These are phyloP conservation scores for Caenorhabditis plicata DNA, from an alignment of 2,888 invertebrate species.

Conservation along the genomic window DNA sequence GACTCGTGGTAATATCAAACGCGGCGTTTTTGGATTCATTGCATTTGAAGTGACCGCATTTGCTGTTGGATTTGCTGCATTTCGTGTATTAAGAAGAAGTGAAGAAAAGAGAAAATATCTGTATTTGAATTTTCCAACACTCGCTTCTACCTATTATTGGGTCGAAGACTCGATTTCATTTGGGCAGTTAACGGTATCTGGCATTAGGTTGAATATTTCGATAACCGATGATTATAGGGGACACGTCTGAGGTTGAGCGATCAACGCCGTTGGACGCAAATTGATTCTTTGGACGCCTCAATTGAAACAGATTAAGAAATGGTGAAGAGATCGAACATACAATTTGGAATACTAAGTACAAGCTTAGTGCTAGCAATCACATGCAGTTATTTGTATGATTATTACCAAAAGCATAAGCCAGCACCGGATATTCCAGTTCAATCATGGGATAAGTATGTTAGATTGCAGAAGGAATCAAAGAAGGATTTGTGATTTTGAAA, in stretches of 20 bases:
- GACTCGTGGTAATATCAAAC: constrained; percentile 28
- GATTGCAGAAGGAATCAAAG: constrained; percentile 35
- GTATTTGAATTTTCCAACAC: constrained; percentile 36
- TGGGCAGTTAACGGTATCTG: constrained; percentile 38
- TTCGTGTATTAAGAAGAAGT: constrained; percentile 30
- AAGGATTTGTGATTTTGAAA: constrained; percentile 26
- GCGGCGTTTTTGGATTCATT: constrained; percentile 37
- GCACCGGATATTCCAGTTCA: constrained; percentile 50
- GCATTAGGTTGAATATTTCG: neutral
- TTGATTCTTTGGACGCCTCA: constrained; percentile 10
- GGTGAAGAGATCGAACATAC: constrained; percentile 36
- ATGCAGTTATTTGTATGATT: constrained; percentile 30
- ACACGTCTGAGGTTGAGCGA: constrained; percentile 44
- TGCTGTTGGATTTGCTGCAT: constrained; percentile 26
- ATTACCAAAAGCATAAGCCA: constrained; percentile 29
- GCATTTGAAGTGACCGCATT: constrained; percentile 35
- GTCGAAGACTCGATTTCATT: constrained; percentile 47
- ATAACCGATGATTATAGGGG: constrained; percentile 25
- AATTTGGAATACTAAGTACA: constrained; percentile 30
- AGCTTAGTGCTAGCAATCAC: constrained; percentile 31
- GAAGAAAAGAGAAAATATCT: constrained; percentile 38
- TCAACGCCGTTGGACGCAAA: constrained; percentile 38
- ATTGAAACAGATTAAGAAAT: constrained; percentile 39
- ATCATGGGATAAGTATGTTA: constrained; percentile 50
- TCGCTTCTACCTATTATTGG: constrained; percentile 43